phyloP scores from a whole-genome alignment of 2,797 vertebrate species.

The Petrocephalus sullivani region DNA sequence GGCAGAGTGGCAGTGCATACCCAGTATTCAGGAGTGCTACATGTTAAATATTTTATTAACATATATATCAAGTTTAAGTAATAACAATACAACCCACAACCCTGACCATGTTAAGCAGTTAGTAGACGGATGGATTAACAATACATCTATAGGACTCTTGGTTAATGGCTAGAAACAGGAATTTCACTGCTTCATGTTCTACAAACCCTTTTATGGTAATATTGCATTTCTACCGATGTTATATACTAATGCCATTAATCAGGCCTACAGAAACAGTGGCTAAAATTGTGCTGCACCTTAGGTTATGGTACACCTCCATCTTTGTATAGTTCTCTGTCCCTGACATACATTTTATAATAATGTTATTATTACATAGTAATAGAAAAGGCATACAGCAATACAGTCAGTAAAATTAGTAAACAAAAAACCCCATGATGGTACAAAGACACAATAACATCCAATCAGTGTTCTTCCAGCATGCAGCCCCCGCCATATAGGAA shows the following conservation, averaged over 20 bases:
- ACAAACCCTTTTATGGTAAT: neutral
- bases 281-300: no score
- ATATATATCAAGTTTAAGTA: neutral
- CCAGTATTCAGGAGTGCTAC: neutral
- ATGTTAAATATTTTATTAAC: slow-evolving; percentile 11
- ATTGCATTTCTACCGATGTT: neutral
- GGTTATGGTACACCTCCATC: no score
- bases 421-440: slow-evolving; percentile 12
- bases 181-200: neutral
- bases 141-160: neutral
- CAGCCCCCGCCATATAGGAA: neutral
- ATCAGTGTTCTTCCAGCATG: slow-evolving; percentile 8
- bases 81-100: neutral
- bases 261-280: neutral
- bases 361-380: slow-evolving; percentile 7
- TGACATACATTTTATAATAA: neutral
- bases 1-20: neutral
- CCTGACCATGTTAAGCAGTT: neutral
- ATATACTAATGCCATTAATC: neutral
- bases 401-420: slow-evolving; percentile 6
- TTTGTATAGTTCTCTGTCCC: neutral
- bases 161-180: neutral
- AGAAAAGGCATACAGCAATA: neutral
- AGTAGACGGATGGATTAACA: neutral
- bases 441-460: slow-evolving; percentile 24